Evolutionary conservation across 2,113 vertebrate genomes (phyloP).

Genomic region (Stigmatopora argus): DNA sequence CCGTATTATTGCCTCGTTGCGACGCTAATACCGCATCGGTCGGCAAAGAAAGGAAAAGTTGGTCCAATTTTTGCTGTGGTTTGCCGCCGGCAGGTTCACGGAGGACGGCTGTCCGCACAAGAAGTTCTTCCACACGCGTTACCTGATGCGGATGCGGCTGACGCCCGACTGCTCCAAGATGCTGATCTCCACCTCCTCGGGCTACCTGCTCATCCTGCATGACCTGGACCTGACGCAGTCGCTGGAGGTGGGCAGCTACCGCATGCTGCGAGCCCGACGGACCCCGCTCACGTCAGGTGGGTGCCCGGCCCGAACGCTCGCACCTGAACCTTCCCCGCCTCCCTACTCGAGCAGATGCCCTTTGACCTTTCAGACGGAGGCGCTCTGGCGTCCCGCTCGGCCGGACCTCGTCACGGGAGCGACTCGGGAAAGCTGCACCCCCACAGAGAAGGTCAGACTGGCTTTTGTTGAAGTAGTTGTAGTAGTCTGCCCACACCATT

Average conservation of each 20-base stretch:
- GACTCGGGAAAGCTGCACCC: constrained; percentile 81
- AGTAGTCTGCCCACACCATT: no score
- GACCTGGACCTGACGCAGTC: constrained; percentile 96
- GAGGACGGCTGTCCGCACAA: constrained; percentile 97
- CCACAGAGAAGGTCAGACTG: constrained; percentile 82
- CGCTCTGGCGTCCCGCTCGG: constrained; percentile 76
- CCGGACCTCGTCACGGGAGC: constrained; percentile 79
- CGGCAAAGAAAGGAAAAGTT: no score
- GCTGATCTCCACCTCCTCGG: constrained; percentile 97
- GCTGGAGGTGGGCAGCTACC: constrained; percentile 95
- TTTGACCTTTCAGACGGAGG: constrained; percentile 57
- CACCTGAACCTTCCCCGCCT: no score
- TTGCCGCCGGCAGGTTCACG: constrained; percentile 79
- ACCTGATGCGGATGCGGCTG: constrained; percentile 96
- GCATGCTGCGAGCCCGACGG: constrained; percentile 86
- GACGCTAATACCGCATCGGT: not conserved
- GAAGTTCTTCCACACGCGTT: constrained; percentile 98
- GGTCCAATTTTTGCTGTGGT: no score
- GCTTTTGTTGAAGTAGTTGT: not conserved
- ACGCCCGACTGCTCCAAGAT: constrained; percentile 98
- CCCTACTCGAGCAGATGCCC: no score
- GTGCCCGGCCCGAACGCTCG: not conserved
- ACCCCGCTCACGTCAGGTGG: constrained; percentile 86
- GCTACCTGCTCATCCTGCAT: constrained; percentile 95
- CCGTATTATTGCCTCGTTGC: not conserved